A percentile compares a stretch with the other conserved stretches of the same genome.
Conservation (phyloP, 2,113 vertebrate genomes). For the Lepus americanus region DNA sequence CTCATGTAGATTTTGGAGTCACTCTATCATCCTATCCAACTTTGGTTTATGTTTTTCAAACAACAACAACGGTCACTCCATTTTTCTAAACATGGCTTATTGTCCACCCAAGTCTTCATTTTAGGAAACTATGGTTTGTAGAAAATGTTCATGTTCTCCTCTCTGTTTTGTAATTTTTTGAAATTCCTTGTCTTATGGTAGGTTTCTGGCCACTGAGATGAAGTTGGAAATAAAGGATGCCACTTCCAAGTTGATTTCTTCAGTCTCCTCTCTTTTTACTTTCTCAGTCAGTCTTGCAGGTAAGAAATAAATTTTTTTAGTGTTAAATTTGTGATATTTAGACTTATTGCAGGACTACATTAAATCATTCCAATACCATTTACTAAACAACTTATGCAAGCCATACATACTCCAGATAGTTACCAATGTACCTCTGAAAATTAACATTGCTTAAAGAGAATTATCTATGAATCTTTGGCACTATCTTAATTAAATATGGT, state of each 20-base stretch:
- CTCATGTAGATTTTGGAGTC: neutral
- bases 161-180: neutral
- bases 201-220: neutral
- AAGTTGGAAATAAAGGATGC: neutral
- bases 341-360: neutral
- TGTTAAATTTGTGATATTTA: constrained; percentile 49
- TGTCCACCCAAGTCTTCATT: neutral
- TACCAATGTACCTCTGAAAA: neutral
- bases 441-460: neutral
- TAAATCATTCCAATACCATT: neutral
- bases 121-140: neutral
- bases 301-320: neutral
- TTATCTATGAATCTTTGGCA: neutral
- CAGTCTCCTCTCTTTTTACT: neutral
- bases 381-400: neutral
- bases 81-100: neutral
- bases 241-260: neutral
- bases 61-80: neutral
- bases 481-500: neutral
- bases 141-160: neutral
- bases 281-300: neutral
- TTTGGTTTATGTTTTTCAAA: constrained; percentile 10
- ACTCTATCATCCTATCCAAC: neutral
- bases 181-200: neutral
- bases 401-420: neutral